A percentile compares a stretch with the other conserved stretches of the same genome.
Evolutionary conservation across 1,140 invertebrate genomes (phyloP).

Genomic region (Linepithema humile): DNA sequence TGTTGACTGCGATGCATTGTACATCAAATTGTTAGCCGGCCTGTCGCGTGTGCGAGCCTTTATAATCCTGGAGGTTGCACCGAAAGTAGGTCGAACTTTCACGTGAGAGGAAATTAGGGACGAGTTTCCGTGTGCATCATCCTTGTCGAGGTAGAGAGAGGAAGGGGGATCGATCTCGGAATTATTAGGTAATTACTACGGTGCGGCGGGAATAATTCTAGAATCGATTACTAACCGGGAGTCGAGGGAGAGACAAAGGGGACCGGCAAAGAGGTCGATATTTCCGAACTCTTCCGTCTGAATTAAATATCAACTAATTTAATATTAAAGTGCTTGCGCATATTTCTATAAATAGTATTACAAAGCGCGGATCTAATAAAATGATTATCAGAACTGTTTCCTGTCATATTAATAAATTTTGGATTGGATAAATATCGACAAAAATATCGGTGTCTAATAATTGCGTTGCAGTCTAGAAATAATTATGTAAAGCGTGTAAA

Average conservation of each 20-base stretch:
- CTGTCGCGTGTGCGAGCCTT: constrained; percentile 56
- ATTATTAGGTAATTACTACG: constrained; percentile 73
- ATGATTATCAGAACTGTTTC: neutral
- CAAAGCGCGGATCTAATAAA: neutral
- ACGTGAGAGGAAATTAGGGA: constrained; percentile 54
- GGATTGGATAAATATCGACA: neutral
- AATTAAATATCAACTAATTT: constrained; percentile 54
- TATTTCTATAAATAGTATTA: neutral
- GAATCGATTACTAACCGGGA: constrained; percentile 62
- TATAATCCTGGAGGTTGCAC: constrained; percentile 35
- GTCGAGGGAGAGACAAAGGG: neutral
- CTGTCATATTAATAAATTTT: neutral
- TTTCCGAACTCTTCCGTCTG: constrained; percentile 24
- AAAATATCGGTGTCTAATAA: neutral
- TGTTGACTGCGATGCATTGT: constrained; percentile 42
- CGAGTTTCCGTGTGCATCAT: constrained; percentile 50
- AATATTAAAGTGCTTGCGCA: constrained; percentile 23
- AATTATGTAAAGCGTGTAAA: neutral
- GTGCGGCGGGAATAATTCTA: constrained; percentile 66
- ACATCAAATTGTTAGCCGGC: constrained; percentile 39
- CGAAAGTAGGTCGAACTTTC: constrained; percentile 68
- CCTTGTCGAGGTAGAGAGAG: neutral
- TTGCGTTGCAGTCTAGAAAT: neutral
- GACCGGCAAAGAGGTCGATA: neutral
- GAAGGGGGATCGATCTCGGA: constrained; percentile 57